Base-by-base conservation (phyloP, 1,140 invertebrate genomes). In the Pachypeltis micranthus region DNA sequence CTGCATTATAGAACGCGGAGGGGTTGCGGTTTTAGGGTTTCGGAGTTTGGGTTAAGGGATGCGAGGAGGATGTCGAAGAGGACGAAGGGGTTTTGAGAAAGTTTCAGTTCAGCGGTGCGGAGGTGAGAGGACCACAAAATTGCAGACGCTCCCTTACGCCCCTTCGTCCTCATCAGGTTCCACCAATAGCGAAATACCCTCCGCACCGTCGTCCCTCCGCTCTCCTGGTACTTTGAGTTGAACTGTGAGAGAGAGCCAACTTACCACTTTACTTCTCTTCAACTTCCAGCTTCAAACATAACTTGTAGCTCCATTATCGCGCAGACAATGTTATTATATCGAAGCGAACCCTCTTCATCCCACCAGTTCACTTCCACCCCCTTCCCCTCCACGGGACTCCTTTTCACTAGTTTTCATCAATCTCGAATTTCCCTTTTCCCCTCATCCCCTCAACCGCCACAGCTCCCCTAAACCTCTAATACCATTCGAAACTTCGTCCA, bases 281-380 rank as follows among this genome's bases (percentile, higher is more conserved):
- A 39, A 39, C 31, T 39, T 39, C n/a, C 31, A 39, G 31, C 31
- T 39, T 39, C 31, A 39, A 39, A 39, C 31, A 39, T 39, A 39
- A 39, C 31, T 39, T 39, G 31, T 39, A 28, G 25, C 16, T 39
- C 31, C 31, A 57, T 57, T 57, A 25, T 57, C 55, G 23, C 55
- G 24, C 55, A 23, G 23, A 57, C 27, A 27, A 25, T 57, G 55
- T 57, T 57, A 57, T n/a, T 31, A 27, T 59, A 19, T 27, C 58
- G 58, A 19, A 21, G 28, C 58, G 24, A 59, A 28, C 24, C 4
- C 24, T 31, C 16, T 57, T 25, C 19, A 23, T 21, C 2, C 23
- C 21, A 25, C 55, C n/a, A 23, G 19, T 10, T 10, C n/a, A 12
- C 10, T 16, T 26, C 54, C 23, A 51, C 7, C 28, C 28, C 28